phyloP scores from a whole-genome alignment of 2,797 vertebrate species.

The Hyperoplus immaculatus region DNA sequence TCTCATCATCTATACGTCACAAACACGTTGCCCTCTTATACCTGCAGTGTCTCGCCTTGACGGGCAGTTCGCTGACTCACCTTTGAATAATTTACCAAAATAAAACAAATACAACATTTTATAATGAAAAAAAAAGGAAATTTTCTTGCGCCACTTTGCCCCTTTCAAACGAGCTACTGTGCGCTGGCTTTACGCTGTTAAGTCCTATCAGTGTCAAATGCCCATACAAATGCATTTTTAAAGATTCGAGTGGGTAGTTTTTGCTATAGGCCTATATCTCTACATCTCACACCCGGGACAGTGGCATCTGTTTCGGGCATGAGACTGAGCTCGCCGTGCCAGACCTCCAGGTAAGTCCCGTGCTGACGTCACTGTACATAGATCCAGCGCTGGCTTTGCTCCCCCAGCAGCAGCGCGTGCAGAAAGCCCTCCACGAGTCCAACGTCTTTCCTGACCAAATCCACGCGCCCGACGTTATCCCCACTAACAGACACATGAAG shows the following conservation, averaged over 20 bases:
- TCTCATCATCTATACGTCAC: too few species aligned
- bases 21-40: too few species aligned
- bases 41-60: too few species aligned
- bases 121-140: conserved; percentile 1
- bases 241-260: too few species aligned
- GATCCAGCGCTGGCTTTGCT: conserved; percentile 90
- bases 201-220: conserved; percentile 42
- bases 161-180: conserved; percentile 25
- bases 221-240: background rate
- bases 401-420: conserved; percentile 95
- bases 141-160: background rate
- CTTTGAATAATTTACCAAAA: conserved; percentile 47
- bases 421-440: conserved; percentile 93
- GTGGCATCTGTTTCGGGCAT: conserved; percentile 94
- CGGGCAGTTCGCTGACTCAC: conserved; percentile 40
- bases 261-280: too few species aligned
- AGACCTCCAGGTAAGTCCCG: conserved; percentile 94
- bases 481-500: conserved; percentile 95
- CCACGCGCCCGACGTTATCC: conserved; percentile 95
- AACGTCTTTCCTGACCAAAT: conserved; percentile 96
- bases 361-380: conserved; percentile 94
- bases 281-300: conserved; percentile 90
- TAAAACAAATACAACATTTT: conserved; percentile 1
- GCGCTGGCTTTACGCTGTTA: conserved; percentile 2
- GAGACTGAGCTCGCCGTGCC: conserved; percentile 93